Evolutionary conservation across 1,140 invertebrate genomes (phyloP), one percentile per base, ranked within the genome.

Genomic region (Pseudomyrmex gracilis): DNA sequence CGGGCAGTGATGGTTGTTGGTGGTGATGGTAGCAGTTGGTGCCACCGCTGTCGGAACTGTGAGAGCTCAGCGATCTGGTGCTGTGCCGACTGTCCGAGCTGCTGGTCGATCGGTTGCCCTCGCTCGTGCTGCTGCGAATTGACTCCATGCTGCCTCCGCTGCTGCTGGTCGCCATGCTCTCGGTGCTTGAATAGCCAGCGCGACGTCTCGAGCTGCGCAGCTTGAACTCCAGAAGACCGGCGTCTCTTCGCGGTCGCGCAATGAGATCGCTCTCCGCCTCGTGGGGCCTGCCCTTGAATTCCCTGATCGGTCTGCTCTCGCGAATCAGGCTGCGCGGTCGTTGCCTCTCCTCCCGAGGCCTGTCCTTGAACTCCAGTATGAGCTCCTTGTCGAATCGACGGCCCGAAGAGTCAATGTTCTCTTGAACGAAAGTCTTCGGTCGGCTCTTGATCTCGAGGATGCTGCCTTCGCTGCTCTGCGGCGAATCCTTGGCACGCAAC

Each of bases 121-220:
- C 97, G 89, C 97, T 97, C 43, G 97, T 97, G 90, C 96, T 97
- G 93, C 97, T 97, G 45, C 97, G 95, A 47, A 98, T 93, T 15
- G 97, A 97, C 90, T 98, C 97, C 96, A 98, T 97, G 92, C 97
- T 98, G 10, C 97, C 97, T 34, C 97, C 97, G 90, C 97, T 97
- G 92, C 97, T 97, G 84, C 96, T 97, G 1, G 97, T 97, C 10
- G 97, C 97, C 95, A 98, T 97, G 90, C 97, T 97, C 91, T 98
- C 97, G 1, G 97, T 97, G 89, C 97, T 98, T 0, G 97, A 97
- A 91, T 97, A 98, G 74, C 97, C 97, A 71, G 95, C 94, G 88
- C 95, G 94, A 24, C 95, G 94, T 85, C 95, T 95, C 49, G 92
- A 94, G 9, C 89, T 91, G 5, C 92, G 85, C n/a, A 93, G 68